These are phyloP conservation scores for Copidosoma aretas DNA, from an alignment of 2,888 invertebrate genomes.

Conservation along the genomic window DNA sequence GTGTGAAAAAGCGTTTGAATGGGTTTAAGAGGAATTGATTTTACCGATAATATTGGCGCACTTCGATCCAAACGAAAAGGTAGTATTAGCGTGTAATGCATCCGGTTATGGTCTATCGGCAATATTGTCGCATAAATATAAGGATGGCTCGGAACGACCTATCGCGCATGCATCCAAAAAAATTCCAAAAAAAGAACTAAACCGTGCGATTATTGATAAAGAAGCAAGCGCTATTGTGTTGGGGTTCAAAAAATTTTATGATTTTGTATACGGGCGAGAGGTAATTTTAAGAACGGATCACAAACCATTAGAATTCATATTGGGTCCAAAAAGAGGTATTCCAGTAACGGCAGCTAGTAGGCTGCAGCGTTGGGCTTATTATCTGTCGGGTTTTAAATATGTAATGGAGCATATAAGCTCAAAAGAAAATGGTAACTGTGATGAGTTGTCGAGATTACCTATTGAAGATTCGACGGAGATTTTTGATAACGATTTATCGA, in stretches of 20 bases:
- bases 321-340: conserved; percentile 42
- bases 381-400: conserved; percentile 27
- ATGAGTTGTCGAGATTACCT: conserved; percentile 28
- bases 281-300: conserved; percentile 53
- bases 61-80: conserved; percentile 32
- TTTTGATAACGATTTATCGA: conserved; percentile 9
- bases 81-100: conserved; percentile 38
- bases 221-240: too few species aligned
- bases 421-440: conserved; percentile 24
- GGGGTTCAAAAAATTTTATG: too few species aligned
- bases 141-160: conserved; percentile 15
- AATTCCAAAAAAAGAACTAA: conserved; percentile 24
- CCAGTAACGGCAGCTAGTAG: conserved; percentile 43
- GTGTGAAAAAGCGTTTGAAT: too few species aligned
- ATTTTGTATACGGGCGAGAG: too few species aligned
- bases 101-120: conserved; percentile 34
- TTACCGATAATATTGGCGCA: conserved; percentile 32
- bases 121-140: conserved; percentile 35
- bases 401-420: conserved; percentile 27
- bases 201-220: conserved; percentile 37
- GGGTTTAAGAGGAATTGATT: conserved; percentile 39
- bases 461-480: conserved; percentile 9
- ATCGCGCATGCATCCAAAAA: conserved; percentile 1
- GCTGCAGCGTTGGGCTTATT: too few species aligned
- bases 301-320: conserved; percentile 52